These are phyloP conservation scores for Drosophila willistoni DNA, from an alignment of 1,140 invertebrate species.

Conservation along the genomic window DNA sequence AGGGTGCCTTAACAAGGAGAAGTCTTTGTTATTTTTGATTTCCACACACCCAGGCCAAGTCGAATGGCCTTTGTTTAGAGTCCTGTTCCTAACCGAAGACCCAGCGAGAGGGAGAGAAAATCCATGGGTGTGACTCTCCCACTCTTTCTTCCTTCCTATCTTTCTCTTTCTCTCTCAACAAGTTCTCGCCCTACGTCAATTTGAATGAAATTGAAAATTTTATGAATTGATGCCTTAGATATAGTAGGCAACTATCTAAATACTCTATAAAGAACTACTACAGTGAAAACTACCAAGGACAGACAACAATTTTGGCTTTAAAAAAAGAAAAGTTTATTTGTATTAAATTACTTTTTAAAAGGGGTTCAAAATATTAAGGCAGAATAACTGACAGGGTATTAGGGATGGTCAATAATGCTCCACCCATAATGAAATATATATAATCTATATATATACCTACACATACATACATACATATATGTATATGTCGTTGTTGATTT, in stretches of 20 bases:
- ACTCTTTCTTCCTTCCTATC: not conserved
- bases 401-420: no score
- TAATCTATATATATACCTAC: conserved; percentile 5
- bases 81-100: not conserved
- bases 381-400: no score
- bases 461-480: not conserved
- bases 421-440: not conserved
- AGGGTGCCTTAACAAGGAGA: not conserved
- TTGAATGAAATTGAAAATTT: not conserved
- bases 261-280: no score
- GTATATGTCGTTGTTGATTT: not conserved
- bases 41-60: no score
- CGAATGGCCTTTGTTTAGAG: not conserved
- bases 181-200: not conserved
- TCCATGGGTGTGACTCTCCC: not conserved
- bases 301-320: no score
- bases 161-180: not conserved
- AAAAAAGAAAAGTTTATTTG: no score
- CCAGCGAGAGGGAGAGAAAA: not conserved
- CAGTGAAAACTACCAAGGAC: no score
- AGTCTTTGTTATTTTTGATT: not conserved
- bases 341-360: no score
- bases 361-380: no score
- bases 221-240: no score
- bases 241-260: no score